Evolutionary conservation across 2,888 invertebrate genomes (phyloP).

Genomic region (Lydus trimaculatus): DNA sequence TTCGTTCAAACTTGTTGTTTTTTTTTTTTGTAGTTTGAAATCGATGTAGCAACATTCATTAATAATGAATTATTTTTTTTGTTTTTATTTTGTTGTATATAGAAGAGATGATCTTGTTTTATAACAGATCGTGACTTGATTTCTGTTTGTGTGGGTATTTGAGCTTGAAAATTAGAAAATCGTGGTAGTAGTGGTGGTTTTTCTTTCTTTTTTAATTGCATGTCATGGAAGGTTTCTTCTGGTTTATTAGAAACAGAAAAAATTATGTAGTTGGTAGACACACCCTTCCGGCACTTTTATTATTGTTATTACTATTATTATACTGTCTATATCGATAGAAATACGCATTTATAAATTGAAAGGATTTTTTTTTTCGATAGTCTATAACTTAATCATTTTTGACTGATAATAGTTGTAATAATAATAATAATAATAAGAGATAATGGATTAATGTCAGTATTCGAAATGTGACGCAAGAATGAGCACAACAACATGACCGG

Average conservation of each 20-base stretch:
- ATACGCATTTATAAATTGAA: not conserved
- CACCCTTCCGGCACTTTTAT: slow-evolving; percentile 18
- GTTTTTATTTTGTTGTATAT: too few relatives aligned
- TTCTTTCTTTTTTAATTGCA: slow-evolving; percentile 4
- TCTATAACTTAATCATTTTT: slow-evolving; percentile 1
- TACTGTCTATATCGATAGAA: not conserved
- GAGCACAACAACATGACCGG: slow-evolving; percentile 4
- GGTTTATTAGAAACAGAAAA: not conserved
- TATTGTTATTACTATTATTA: not conserved
- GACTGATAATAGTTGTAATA: not conserved
- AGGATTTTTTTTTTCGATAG: not conserved
- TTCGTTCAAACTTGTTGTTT: too few relatives aligned
- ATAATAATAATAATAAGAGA: not conserved
- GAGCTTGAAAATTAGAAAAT: slow-evolving; percentile 2
- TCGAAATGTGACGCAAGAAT: slow-evolving; percentile 3
- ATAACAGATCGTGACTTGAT: not conserved
- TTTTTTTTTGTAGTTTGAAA: not conserved
- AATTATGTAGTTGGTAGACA: slow-evolving; percentile 9
- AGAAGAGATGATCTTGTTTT: not conserved
- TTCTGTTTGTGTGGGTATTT: not conserved
- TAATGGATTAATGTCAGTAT: slow-evolving; percentile 5
- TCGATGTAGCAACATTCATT: too few relatives aligned
- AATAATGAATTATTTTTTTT: too few relatives aligned
- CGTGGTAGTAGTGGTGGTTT: not conserved
- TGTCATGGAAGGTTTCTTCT: slow-evolving; percentile 18